Base-by-base conservation (phyloP, 2,797 vertebrate genomes). In the Poecilia velifera region DNA sequence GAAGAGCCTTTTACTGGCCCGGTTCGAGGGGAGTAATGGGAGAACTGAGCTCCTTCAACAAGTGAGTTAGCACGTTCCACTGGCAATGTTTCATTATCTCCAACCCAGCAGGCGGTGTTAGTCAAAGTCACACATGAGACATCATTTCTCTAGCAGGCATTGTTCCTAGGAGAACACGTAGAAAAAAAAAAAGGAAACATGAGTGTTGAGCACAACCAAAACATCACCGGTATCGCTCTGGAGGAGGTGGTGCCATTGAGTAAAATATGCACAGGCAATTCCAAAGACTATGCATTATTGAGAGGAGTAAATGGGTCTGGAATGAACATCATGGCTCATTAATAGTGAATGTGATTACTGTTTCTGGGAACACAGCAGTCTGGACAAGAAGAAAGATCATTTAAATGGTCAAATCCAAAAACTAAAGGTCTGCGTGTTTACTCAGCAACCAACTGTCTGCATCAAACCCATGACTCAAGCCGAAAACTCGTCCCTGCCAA, bases 271-370 rank as follows among this genome's bases (percentile, higher is more conserved):
- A 88, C 82, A 87, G 81, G 88, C 91, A 89, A 90, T 93, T 94
- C 90, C 86, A 92, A 87, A 88, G 87, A 82, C 64, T 88, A 87
- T 95, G 93, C 94, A 95, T 95, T 94, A 95, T 95, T 95, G 88
- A 95, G 89, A 91, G 74, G 86, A 91, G 93, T 93, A 94, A 95
- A 95, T 95, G 93, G 93, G 91, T 92, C 89, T 90, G 86, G 91
- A 92, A 93, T 89, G 91, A 95, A 92, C 89, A 90, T 91, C 90
- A 88, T 75, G 88, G 91, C 90, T 95, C 91, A 94, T 95, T 94
- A 95, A 96, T 95, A 94, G 90, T 94, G 90, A 89, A 95, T 95
- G 93, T 91, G 93, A 94, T 94, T 89, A 94, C 89, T 83, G 91
- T 92, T 95, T 91, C 94, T 91, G 92, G 93, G 93, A 94, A 95